These are phyloP conservation scores for Machaerirhynchus nigripectus DNA, from an alignment of 2,113 vertebrate genomes.

Conservation along the genomic window DNA sequence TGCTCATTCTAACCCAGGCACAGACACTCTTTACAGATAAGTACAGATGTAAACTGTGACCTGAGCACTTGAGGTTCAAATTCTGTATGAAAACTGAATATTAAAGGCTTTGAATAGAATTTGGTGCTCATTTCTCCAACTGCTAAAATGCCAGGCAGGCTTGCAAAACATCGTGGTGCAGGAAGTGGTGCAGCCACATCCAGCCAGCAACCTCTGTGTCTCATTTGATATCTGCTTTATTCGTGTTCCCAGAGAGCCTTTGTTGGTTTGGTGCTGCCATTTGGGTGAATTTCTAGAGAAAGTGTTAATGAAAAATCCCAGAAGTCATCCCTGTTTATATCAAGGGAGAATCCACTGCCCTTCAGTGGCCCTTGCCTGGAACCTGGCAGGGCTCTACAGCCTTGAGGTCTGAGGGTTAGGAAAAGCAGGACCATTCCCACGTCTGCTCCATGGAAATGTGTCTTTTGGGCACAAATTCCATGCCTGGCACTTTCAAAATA, in stretches of 20 bases:
- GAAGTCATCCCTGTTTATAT: background rate
- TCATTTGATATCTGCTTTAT: background rate
- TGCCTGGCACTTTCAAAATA: background rate
- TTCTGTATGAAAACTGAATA: background rate
- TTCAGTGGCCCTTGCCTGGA: background rate
- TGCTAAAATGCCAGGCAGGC: background rate
- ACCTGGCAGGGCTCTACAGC: background rate
- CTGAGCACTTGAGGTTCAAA: background rate
- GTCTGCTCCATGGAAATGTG: background rate
- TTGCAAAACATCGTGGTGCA: background rate
- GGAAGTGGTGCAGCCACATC: background rate
- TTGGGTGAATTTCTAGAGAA: background rate
- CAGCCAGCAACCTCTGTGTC: background rate
- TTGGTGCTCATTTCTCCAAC: background rate
- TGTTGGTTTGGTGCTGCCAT: background rate
- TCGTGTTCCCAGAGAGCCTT: background rate
- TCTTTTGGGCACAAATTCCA: background rate
- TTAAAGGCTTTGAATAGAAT: background rate
- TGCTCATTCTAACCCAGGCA: background rate
- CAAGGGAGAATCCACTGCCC: background rate
- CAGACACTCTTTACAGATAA: background rate
- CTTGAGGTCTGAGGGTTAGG: background rate
- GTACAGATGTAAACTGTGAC: background rate
- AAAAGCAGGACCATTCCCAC: background rate
- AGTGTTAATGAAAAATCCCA: background rate